Evolutionary conservation across 2,888 invertebrate genomes (phyloP), one percentile per base, ranked within the genome.

Genomic region (Empis stercorea): DNA sequence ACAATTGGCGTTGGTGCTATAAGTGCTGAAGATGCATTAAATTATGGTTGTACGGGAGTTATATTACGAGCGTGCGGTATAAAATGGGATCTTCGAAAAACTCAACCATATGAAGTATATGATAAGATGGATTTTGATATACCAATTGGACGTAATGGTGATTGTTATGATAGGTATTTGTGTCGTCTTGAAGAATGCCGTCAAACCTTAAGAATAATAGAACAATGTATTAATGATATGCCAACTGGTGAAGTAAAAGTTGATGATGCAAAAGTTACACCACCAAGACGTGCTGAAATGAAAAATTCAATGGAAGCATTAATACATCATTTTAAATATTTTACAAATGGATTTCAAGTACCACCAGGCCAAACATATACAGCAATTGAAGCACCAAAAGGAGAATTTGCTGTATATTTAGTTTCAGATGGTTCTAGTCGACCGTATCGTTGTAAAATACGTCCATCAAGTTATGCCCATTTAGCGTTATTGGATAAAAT

Each of bases 311-410:
- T 91, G 91, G 91, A 92, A 65, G 78, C 86, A 1, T 68, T 91
- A 40, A 92, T 92, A 58, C 89, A 92, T 65, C 91, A 92, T 62
- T 91, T 93, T 66, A 92, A 92, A 64, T 72, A 86, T 50, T 92
- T 81, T 63, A 76, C 82, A 2, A 82, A 86, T 66, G 92, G 91
- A 1, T 85, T 80, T 63, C 73, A 75, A 27, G 89, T 93, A 17
- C 91, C 92, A 1, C 85, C 92, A 15, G 92, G 92, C 1, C 66
- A 75, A 3, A 87, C 87, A 0, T 93, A 91, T 59, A 82, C 83
- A 0, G 76, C 80, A 23, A 74, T 81, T 3, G 92, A 93, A 66
- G 80, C 80, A 47, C 92, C 92, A 1, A 93, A 89, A 74, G 84
- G 81, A 38, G 92, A 93, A 68, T 78, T 92, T 63, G 92, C 88